Base-by-base conservation (phyloP, 1,140 invertebrate species). In the Eciton burchellii region DNA sequence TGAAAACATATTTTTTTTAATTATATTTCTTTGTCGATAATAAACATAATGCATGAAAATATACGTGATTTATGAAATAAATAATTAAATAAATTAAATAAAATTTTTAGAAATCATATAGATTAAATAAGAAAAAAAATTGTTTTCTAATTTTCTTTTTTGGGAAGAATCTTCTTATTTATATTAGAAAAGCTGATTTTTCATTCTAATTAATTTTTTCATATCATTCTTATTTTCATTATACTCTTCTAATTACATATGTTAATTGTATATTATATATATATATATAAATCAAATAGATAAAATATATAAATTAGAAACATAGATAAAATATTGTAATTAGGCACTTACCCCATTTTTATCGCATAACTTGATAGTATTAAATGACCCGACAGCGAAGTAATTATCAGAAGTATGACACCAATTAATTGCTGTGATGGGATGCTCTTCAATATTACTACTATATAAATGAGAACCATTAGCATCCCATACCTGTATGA, bases 301-400 rank as follows among this genome's bases (percentile, higher is more conserved):
- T n/a, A n/a, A n/a, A n/a, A n/a, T n/a, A n/a, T n/a, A n/a, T n/a
- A n/a, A n/a, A n/a, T n/a, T n/a, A n/a, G n/a, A n/a, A 63, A 54
- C 19, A 54, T 54, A 19, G 21, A 8, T 54, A 54, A n/a, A 54
- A 54, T 0, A 9, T 19, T 4, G 0, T 54, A 52, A 81, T 66
- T 49, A 52, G 94, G 35, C 35, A 35, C 95, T 95, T 94, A 99
- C 98, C 57, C 99, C 99, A 89, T 97, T 96, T 94, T 97, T 97
- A 94, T 99, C 98, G 92, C 99, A 99, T 0, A 99, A 94, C 82
- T 98, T 95, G 0, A 99, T 94, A 11, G 98, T 97, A 92, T 99
- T 99, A 90, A 97, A 99, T 14, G 97, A 98, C 24, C 98, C 98
- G 71, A 99, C 96, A 45, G 98, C 97, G 94, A 99, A 99, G 60